Conservation (phyloP, 1,140 invertebrate genomes). For the Procambarus clarkii region DNA sequence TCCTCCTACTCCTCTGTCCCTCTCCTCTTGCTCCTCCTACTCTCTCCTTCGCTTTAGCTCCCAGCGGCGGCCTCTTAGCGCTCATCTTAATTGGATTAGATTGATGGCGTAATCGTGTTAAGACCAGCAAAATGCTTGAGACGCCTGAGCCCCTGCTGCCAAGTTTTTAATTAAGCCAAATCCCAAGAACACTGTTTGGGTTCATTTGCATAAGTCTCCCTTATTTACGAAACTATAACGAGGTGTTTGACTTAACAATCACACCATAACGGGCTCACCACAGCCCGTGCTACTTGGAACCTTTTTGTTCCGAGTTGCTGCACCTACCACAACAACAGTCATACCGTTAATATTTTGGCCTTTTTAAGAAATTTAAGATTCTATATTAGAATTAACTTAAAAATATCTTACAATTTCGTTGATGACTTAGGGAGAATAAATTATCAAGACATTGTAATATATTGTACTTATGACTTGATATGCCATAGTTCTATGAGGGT, state of each 20-base stretch:
- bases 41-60: neutral
- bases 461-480: too few relatives aligned
- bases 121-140: constrained; percentile 43
- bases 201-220: constrained; percentile 30
- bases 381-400: too few relatives aligned
- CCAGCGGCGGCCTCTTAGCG: neutral
- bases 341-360: too few relatives aligned
- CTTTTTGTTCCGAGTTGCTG: too few relatives aligned
- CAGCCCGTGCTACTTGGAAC: too few relatives aligned
- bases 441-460: too few relatives aligned
- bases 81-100: constrained; percentile 55
- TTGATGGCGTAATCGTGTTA: constrained; percentile 57
- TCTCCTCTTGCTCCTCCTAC: neutral
- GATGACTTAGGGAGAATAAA: too few relatives aligned
- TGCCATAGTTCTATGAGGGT: too few relatives aligned
- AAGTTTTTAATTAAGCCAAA: constrained; percentile 29
- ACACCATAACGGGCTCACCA: too few relatives aligned
- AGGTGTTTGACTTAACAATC: neutral
- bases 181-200: constrained; percentile 1
- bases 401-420: too few relatives aligned
- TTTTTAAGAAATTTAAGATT: too few relatives aligned
- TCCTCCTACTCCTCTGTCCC: neutral
- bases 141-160: neutral
- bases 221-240: constrained; percentile 10
- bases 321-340: too few relatives aligned